Percentiles rank a stretch among this genome's conserved stretches.
These are phyloP conservation scores for Hapalemur alaotrensis DNA, from an alignment of 2,797 vertebrate species.

Conservation along the genomic window DNA sequence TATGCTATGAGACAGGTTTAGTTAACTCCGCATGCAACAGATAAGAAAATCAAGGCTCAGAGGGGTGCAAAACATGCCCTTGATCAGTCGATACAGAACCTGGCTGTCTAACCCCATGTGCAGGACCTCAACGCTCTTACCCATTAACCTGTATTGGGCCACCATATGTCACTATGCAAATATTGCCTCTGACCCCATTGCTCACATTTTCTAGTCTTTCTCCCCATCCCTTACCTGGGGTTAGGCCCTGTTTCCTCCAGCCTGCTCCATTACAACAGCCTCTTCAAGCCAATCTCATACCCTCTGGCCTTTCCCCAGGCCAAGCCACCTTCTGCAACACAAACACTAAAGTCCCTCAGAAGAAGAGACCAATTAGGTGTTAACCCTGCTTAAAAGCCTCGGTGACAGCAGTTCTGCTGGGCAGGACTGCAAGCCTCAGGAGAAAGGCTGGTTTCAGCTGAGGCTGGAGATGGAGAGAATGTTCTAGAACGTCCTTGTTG, in stretches of 20 bases:
- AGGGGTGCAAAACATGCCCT: neutral
- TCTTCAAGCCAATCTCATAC: neutral
- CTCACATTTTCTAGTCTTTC: neutral
- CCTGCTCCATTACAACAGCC: neutral
- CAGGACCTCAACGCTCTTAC: neutral
- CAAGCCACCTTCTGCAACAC: neutral
- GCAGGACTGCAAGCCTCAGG: neutral
- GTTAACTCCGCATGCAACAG: neutral
- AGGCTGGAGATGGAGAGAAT: neutral
- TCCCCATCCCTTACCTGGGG: neutral
- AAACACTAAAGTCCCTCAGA: neutral
- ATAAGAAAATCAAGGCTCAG: neutral
- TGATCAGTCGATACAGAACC: neutral
- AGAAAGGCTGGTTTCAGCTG: neutral
- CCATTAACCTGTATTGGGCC: rapidly evolving
- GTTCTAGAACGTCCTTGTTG: neutral
- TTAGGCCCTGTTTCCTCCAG: neutral
- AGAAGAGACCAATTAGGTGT: neutral
- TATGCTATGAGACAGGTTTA: neutral
- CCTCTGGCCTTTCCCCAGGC: neutral
- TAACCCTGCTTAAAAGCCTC: neutral
- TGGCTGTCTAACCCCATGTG: neutral
- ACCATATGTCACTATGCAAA: rapidly evolving
- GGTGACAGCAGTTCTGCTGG: neutral
- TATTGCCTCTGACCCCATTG: neutral